Percentiles rank a stretch among this genome's conserved stretches.
Evolutionary conservation across 1,140 invertebrate genomes (phyloP).

Genomic region (Euwallacea fornicatus): DNA sequence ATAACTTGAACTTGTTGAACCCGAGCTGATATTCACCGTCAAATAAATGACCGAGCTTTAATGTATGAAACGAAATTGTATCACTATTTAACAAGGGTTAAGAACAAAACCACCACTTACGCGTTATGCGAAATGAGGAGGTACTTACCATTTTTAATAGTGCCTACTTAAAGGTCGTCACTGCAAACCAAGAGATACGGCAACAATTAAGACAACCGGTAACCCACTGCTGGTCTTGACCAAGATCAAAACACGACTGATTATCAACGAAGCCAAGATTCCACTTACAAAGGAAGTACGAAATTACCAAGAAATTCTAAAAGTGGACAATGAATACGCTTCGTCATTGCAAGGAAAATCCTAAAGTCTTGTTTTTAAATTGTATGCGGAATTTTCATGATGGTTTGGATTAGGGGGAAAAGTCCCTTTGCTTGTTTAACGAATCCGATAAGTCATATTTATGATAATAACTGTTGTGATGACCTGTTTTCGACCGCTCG

Average conservation of each 20-base stretch:
- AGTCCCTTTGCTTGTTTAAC: no score
- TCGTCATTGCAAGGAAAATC: conserved; percentile 8
- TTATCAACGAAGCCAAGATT: conserved; percentile 9
- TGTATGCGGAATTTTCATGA: background rate
- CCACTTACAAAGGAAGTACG: conserved; percentile 10
- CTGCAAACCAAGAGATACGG: no score
- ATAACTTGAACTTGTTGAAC: background rate
- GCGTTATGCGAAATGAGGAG: no score
- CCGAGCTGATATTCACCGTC: background rate
- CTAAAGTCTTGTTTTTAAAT: background rate
- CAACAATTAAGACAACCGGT: no score
- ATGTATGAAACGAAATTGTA: no score
- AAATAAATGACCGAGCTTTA: background rate
- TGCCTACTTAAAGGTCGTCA: background rate
- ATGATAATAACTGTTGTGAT: no score
- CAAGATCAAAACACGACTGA: conserved; percentile 5
- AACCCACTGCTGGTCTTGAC: conserved; percentile 2
- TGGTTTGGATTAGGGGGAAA: background rate
- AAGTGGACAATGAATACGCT: conserved; percentile 2
- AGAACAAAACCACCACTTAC: no score
- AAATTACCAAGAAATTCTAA: conserved; percentile 12
- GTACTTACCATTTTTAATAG: conserved; percentile 6
- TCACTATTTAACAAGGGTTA: no score
- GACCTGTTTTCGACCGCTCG: no score
- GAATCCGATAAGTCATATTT: no score